Evolutionary conservation across 2,888 invertebrate genomes (phyloP), one percentile per base, ranked within the genome.

Genomic region (Ophion ellenae): DNA sequence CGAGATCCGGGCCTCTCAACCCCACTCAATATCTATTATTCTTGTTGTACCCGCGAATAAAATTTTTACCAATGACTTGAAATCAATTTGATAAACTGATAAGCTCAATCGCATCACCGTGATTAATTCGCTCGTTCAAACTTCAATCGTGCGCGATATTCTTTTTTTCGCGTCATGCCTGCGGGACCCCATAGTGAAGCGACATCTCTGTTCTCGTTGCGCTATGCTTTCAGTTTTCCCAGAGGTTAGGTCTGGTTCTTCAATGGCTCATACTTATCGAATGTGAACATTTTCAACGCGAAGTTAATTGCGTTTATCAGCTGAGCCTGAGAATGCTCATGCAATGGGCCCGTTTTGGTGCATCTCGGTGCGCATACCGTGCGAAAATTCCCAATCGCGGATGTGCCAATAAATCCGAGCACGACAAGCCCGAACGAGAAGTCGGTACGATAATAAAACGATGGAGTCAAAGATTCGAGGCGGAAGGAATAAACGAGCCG

Each of bases 401-500:
- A 47, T 86, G 81, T 36, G 20, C 84, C 36, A 57, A 70, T 66
- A 28, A 84, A 64, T 24, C 59, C 59, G 20, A 57, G 2, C 47
- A 80, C 69, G 67, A 85, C 14, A 81, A 75, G 17, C 70, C 74
- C 64, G 78, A 40, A 74, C 77, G 73, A 69, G 69, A 81, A 4
- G 73, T 93, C 75, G 89, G 88, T 40, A 87, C 90, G 70, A 81
- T 92, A 76, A 87, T 94, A 71, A 90, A 93, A 67, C 93, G 93
- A 67, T 96, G 95, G 96, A 92, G 91, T 53, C 86, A 91, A 3
- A 94, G 93, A 90, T 94, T 96, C 86, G 91, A 93, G 86, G 91
- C 93, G 17, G 94, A 94, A 61, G 94, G 94, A 47, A 93, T 96
- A 75, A 94, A 94, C 0, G 96, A 96, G 89, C 94, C 95, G 6